Conservation (phyloP, 1,140 invertebrate genomes). For the Hylyphantes graminicola region DNA sequence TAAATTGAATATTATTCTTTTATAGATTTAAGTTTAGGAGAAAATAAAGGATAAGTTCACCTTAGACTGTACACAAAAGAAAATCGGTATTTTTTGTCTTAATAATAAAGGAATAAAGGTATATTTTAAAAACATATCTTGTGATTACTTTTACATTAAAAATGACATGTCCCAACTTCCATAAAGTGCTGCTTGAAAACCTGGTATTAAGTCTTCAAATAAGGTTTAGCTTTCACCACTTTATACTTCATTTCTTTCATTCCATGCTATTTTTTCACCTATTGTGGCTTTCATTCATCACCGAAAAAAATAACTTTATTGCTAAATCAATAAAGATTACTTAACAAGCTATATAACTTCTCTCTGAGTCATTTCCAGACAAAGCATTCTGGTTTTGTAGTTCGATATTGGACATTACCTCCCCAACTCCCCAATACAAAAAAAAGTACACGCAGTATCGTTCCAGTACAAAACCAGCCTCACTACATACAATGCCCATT, state of each 20-base stretch:
- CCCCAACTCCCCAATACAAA: not conserved
- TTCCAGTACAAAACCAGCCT: not conserved
- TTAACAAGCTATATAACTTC: constrained; percentile 58
- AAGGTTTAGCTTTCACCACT: not conserved
- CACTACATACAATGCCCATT: not conserved
- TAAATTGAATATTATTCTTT: no score
- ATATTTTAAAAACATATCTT: no score
- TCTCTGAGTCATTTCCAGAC: constrained; percentile 46
- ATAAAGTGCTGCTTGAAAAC: no score
- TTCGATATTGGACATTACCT: constrained; percentile 46
- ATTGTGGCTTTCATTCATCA: constrained; percentile 10
- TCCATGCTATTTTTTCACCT: not conserved
- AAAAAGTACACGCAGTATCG: constrained; percentile 34
- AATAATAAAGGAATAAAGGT: no score
- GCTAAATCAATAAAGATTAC: constrained; percentile 58
- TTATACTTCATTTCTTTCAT: not conserved
- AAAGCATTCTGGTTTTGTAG: constrained; percentile 48
- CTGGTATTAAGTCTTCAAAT: no score
- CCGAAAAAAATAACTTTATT: constrained; percentile 38
- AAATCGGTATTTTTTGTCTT: no score
- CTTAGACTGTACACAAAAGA: no score
- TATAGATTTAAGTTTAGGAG: no score
- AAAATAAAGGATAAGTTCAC: no score
- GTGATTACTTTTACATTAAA: no score
- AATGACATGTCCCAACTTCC: no score